Evolutionary conservation across 2,888 invertebrate species (phyloP), one percentile per base, ranked within the genome.

Genomic region (Diarsia brunnea): DNA sequence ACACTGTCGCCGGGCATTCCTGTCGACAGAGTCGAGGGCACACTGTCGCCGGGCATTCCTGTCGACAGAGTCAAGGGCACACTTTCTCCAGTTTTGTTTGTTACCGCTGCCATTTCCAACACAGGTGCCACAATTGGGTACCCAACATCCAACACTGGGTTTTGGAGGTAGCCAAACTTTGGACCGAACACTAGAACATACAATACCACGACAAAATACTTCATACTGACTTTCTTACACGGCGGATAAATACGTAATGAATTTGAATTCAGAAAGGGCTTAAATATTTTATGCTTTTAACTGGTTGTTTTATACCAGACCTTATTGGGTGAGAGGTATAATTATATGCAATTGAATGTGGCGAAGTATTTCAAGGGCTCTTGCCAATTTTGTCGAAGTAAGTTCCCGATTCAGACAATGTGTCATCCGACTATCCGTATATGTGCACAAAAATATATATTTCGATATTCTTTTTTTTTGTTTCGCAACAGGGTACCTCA

Each of bases 221-320:
- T 64, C 71, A 75, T 78, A 19, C 16, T 61, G 38, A 70, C n/a
- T 51, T 10, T 69, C 45, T 45, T 55, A 64, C 53, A 10, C 21
- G n/a, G 27, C 16, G 12, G 11, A 2, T 68, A 24, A 49, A 49
- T 49, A 43, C 21, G 16, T 51, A 43, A 43, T 45, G 24, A 53
- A 53, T 31, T 7, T n/a, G 4, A 10, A 31, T n/a, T 47, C 31
- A 19, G 47, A n/a, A 31, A 31, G 2, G 27, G n/a, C 49, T 60
- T 69, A n/a, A n/a, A 47, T 58, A 49, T 51, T 63, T 24, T 51
- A 53, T 64, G 24, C 14, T 16, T 64, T 21, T 5, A 55, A 70
- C 64, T 10, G 38, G 70, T 70, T 70, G 24, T 4, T 69, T 12
- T 24, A 8, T 64, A 24, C 16, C 43, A 43, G 19, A 11, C 69